Evolutionary conservation across 2,113 vertebrate genomes (phyloP).

Genomic region (Grallaria varia): DNA sequence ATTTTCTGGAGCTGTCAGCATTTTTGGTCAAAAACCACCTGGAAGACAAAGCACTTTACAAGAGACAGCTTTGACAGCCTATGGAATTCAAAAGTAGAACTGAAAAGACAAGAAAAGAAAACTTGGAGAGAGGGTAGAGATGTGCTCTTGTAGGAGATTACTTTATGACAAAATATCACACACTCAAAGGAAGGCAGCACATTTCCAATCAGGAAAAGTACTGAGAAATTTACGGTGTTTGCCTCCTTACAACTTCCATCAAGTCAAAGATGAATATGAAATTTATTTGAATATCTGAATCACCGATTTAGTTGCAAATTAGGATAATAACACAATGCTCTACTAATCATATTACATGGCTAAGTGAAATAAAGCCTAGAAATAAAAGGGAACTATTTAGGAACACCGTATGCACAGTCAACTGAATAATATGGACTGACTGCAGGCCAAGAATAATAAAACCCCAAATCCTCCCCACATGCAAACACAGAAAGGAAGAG

Average conservation of each 20-base stretch:
- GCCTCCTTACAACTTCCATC: not conserved
- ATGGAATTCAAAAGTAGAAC: not conserved
- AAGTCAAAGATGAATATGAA: not conserved
- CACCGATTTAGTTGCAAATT: not conserved
- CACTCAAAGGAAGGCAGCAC: not conserved
- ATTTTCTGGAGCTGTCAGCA: conserved; percentile 34
- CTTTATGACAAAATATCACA: not conserved
- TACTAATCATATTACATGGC: not conserved
- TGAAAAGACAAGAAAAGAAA: not conserved
- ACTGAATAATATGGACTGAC: not conserved
- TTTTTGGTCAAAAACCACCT: conserved; percentile 27
- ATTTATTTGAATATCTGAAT: not conserved
- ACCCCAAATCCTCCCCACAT: not conserved
- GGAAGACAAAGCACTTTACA: conserved; percentile 18
- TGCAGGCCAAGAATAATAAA: not conserved
- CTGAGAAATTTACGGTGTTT: not conserved
- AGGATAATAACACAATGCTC: not conserved
- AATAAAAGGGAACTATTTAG: not conserved
- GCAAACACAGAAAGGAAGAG: not conserved
- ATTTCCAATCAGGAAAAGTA: not conserved
- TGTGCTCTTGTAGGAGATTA: not conserved
- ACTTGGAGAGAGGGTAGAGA: not conserved
- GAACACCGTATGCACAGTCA: not conserved
- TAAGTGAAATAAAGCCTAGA: not conserved
- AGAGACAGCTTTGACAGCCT: not conserved